These are phyloP conservation scores for Drosophila ochracea DNA, from an alignment of 2,888 invertebrate species.

Conservation along the genomic window DNA sequence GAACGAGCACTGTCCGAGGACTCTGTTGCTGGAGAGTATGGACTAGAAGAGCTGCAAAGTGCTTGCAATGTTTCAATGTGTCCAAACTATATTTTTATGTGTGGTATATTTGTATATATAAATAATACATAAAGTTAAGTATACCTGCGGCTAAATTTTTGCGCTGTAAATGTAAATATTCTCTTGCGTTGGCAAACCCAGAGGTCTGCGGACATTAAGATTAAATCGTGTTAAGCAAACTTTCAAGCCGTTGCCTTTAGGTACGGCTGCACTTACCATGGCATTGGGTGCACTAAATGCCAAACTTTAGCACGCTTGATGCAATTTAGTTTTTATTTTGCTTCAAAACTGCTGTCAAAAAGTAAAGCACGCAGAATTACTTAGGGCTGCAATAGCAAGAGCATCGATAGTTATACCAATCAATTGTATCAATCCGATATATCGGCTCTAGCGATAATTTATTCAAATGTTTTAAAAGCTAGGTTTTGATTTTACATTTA, in stretches of 20 bases:
- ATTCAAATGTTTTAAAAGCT: neutral
- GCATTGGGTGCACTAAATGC: neutral
- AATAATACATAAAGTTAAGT: neutral
- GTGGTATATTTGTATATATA: neutral
- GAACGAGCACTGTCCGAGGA: constrained; percentile 35
- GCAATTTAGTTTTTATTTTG: neutral
- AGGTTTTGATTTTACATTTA: neutral
- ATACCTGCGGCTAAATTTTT: constrained; percentile 33
- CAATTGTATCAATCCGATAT: neutral
- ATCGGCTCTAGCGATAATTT: neutral
- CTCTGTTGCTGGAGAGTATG: constrained; percentile 1
- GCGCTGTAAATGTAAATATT: constrained; percentile 35
- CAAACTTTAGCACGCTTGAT: neutral
- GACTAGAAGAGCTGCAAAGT: constrained; percentile 11
- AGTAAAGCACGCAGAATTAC: constrained; percentile 14
- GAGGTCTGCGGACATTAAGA: constrained; percentile 21
- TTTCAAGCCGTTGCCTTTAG: neutral
- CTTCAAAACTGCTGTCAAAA: constrained; percentile 8
- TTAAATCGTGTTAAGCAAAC: neutral
- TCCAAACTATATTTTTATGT: neutral
- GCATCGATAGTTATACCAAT: neutral
- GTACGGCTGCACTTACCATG: constrained; percentile 36
- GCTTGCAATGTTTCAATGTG: neutral
- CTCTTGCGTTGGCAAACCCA: constrained; percentile 16
- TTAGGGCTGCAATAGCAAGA: constrained; percentile 13